Base-by-base conservation (phyloP, 2,113 vertebrate genomes). In the Clupea harengus region DNA sequence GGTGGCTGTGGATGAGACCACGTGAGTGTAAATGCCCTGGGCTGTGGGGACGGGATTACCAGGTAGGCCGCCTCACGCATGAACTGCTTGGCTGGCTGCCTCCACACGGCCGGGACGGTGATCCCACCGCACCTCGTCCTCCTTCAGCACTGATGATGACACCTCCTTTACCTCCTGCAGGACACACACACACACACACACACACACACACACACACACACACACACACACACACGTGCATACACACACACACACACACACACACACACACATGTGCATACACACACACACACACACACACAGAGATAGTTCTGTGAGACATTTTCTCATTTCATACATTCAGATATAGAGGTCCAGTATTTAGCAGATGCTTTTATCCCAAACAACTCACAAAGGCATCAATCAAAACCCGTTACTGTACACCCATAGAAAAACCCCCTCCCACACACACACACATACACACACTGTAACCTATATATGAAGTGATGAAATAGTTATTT, bases 51-150 rank as follows among this genome's bases (percentile, higher is more conserved):
- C 5, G 18, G 45, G 82, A 93, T 88, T 91, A 98, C 98, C 97
- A 97, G 90, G 90, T 99, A 99, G 81, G 97, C 97, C 0, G 98
- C 98, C 87, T 99, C 97, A 88, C 98, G 91, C 98, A 99, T 99
- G 93, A 99, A 99, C 93, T 99, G 98, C 91, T 99, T 99, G 93
- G 98, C 98, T 0, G 98, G 97, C 89, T 99, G 98, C 90, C 96
- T 97, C 98, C 98, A 99, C 90, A 99, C 98, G 45, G 98, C 98
- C 0, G 98, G 98, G n/a, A 99, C 98, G 0, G 98, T 99, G 91
- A 99, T 93, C 17, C 98, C 98, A 99, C 89, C 98, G 93, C 88
- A 99, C 92, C 47, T 96, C 93, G 0, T 94, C 95, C 0, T 87
- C 91, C 88, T 96, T 95, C 0, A 95, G 91, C 82, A 96, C 90